Percentiles rank a stretch among this genome's conserved stretches.
Evolutionary conservation across 2,888 invertebrate species (phyloP).

Genomic region (Acanthosepion lycidas): DNA sequence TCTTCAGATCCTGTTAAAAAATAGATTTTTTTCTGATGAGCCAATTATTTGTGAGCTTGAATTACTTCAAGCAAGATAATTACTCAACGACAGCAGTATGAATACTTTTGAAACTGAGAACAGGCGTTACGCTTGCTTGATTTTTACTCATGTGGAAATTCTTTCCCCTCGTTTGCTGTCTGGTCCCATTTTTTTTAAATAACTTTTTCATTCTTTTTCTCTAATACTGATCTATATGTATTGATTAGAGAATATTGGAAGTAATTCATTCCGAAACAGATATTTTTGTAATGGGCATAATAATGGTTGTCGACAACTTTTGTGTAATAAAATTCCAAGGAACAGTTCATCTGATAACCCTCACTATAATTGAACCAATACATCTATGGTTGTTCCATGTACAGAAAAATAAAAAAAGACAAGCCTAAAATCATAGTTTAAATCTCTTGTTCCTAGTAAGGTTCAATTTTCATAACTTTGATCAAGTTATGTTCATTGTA

Average conservation of each 20-base stretch:
- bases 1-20: background rate
- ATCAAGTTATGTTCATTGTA: too few relatives aligned
- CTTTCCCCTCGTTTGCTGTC: background rate
- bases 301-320: background rate
- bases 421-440: too few relatives aligned
- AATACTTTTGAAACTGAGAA: background rate
- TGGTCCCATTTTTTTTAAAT: background rate
- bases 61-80: slow-evolving; percentile 21
- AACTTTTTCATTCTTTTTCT: background rate
- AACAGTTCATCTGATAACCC: background rate
- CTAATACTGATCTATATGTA: background rate
- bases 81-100: background rate
- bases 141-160: background rate
- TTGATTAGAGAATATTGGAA: background rate
- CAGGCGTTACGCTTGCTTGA: background rate
- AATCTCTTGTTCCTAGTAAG: too few relatives aligned
- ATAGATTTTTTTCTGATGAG: background rate
- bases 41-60: slow-evolving; percentile 9
- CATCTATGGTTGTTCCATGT: background rate
- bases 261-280: background rate
- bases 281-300: background rate
- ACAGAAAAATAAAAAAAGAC: too few relatives aligned
- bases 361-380: background rate
- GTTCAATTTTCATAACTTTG: too few relatives aligned
- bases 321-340: too few relatives aligned